Base-by-base conservation (phyloP, 23 tunicate species). In the Halocynthia aurantium region DNA sequence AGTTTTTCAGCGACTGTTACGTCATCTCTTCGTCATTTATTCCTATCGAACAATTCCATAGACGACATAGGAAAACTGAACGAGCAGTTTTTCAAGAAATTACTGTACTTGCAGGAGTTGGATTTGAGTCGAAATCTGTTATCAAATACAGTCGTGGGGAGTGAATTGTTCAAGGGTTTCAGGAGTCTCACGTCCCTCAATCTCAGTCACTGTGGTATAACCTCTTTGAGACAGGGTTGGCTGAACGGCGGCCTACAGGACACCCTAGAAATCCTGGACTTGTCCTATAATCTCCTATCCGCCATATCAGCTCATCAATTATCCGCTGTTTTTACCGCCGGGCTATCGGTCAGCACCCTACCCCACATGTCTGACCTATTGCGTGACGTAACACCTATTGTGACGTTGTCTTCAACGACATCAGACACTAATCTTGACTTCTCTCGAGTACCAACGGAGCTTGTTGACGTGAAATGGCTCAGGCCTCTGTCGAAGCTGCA, bases 161-260 rank as follows among this genome's bases (percentile, higher is more conserved):
- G 49, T n/a, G 19, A 74, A 54, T 22, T 64, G 22, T 74, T 74
- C 4, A 8, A 62, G 20, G 78, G 60, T 12, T 51, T 88, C 0
- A 8, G 18, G n/a, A 52, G 51, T 66, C 50, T 88, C 19, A 64
- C 55, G 8, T 60, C 22, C 21, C 56, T 88, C 10, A 88, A 88
- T 56, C 62, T 88, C 13, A 88, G 95, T 57, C 67, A 17, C 61
- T 83, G 87, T 58, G 81, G 76, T 53, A 78, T 88, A 55, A 22
- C 67, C 17, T 52, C 71, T 49, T 31, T 88, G 50, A 60, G 57
- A 56, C 81, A 61, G 15, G 95, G 95, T 21, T 88, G 95, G 95
- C 71, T 88, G 49, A 77, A 83, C 61, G 86, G 86, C 31, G 95
- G 95, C 52, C 95, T 87, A 12, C 51, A 78, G 21, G 55, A 58